Evolutionary conservation across 2,113 vertebrate genomes (phyloP).

Genomic region (Phyllopteryx taeniolatus): DNA sequence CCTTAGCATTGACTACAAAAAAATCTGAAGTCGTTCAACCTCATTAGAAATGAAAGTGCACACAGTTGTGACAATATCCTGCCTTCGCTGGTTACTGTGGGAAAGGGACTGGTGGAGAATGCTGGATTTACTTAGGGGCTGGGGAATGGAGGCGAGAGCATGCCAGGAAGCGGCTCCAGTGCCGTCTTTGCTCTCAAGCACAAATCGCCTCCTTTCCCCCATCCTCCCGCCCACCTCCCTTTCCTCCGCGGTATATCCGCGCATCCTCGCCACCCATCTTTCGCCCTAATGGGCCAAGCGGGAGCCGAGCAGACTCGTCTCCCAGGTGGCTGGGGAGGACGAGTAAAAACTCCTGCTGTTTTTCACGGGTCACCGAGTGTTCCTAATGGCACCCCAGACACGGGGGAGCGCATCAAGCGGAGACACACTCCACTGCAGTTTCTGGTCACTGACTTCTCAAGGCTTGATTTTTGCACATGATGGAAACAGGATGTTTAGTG

Average conservation of each 20-base stretch:
- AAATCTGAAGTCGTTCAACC: too few species aligned
- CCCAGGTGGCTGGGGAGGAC: constrained; percentile 54
- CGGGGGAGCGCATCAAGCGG: constrained; percentile 55
- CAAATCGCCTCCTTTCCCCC: constrained; percentile 8
- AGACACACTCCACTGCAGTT: constrained; percentile 65
- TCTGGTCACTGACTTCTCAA: constrained; percentile 68
- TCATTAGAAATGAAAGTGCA: too few species aligned
- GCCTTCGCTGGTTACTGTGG: too few species aligned
- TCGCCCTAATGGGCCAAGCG: constrained; percentile 42
- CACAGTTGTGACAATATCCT: too few species aligned
- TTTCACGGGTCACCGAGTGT: constrained; percentile 66
- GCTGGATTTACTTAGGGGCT: too few species aligned
- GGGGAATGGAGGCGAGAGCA: background rate
- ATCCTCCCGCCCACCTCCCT: too few species aligned
- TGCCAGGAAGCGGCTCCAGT: background rate
- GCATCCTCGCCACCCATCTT: constrained; percentile 15
- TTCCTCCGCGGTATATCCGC: background rate
- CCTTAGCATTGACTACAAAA: too few species aligned
- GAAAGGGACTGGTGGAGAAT: too few species aligned
- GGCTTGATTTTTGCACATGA: constrained; percentile 65
- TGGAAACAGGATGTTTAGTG: constrained; percentile 57
- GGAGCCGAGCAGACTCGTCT: constrained; percentile 40
- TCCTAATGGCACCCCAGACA: constrained; percentile 64
- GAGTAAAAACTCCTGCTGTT: constrained; percentile 60
- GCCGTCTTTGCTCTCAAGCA: constrained; percentile 10